A percentile compares a stretch with the other conserved stretches of the same genome.
phyloP scores from a whole-genome alignment of 2,797 vertebrate species.

The Loris lydekkerianus region DNA sequence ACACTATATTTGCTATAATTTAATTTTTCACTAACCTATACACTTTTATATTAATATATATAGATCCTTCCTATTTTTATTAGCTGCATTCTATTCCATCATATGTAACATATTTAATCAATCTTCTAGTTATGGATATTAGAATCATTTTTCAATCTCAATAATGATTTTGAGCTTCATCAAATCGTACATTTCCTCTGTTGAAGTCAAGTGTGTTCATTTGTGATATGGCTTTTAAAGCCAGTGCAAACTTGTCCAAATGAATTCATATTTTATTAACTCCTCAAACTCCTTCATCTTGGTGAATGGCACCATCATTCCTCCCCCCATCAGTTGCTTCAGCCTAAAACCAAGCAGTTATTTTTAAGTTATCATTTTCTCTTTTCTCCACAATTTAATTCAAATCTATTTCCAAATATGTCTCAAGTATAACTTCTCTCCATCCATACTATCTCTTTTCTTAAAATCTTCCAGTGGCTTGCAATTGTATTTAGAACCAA shows the following conservation, averaged over 20 bases:
- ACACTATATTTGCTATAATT: neutral
- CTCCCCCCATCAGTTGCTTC: neutral
- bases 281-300: neutral
- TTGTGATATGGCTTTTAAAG: neutral
- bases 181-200: neutral
- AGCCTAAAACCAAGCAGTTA: neutral
- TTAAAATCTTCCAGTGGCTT: neutral
- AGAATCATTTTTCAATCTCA: neutral
- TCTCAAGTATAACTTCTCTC: neutral
- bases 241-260: neutral
- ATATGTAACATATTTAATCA: neutral
- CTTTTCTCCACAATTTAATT: neutral
- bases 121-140: neutral
- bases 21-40: constrained; percentile 17
- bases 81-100: neutral
- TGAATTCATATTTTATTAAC: neutral
- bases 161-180: constrained; percentile 26
- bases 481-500: neutral
- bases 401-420: neutral
- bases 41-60: neutral
- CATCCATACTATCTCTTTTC: neutral
- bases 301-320: neutral
- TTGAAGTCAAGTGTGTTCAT: constrained; percentile 6
- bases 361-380: neutral
- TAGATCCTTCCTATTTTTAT: constrained; percentile 50